Conservation (phyloP, 2,113 vertebrate genomes). For the Blennius ocellaris region DNA sequence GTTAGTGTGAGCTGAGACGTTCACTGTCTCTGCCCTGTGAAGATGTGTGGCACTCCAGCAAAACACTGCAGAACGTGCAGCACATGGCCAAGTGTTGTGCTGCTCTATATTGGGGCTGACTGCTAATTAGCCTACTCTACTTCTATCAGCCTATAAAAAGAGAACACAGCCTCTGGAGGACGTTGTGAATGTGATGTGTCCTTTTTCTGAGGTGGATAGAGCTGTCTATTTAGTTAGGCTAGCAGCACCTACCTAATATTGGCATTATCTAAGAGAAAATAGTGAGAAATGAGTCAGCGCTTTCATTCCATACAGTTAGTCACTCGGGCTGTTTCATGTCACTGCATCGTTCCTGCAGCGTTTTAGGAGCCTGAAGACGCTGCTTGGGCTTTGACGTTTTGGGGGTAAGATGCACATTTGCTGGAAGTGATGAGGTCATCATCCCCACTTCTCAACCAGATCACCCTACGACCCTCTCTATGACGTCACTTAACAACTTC, state of each 20-base stretch:
- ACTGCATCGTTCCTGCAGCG: too few species aligned
- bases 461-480: too few species aligned
- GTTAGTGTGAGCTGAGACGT: not conserved
- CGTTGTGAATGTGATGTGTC: conserved; percentile 22
- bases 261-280: not conserved
- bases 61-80: not conserved
- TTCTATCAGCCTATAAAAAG: conserved; percentile 68
- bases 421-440: too few species aligned
- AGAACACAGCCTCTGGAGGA: conserved; percentile 37
- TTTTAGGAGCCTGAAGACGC: too few species aligned
- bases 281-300: too few species aligned
- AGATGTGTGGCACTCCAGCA: not conserved
- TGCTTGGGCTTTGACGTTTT: too few species aligned
- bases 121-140: conserved; percentile 78
- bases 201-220: conserved; percentile 8
- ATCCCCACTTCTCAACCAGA: too few species aligned
- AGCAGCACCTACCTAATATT: not conserved
- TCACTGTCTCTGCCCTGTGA: not conserved
- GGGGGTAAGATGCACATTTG: too few species aligned
- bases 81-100: not conserved
- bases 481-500: too few species aligned
- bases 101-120: conserved; percentile 39
- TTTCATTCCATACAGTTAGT: too few species aligned
- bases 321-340: too few species aligned
- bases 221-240: conserved; percentile 27